Base-by-base conservation (phyloP, 1,140 invertebrate genomes). In the Ylistrum balloti region DNA sequence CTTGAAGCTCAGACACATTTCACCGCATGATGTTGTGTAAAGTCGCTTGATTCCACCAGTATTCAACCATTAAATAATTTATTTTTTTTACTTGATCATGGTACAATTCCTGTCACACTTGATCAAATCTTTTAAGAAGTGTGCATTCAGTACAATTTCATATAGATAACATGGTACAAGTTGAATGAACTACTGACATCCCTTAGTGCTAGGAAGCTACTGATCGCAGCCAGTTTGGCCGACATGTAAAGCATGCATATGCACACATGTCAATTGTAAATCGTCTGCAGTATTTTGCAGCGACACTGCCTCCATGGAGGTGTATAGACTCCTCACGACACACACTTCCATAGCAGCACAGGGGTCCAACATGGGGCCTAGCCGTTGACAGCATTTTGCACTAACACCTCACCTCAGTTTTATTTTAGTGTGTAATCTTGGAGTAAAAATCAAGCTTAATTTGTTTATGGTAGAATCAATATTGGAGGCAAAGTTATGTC, bases 221-320 rank as follows among this genome's bases (percentile, higher is more conserved):
- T 74, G 56, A 74, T 28, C 56, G 1, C 1, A 74, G 56, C 56
- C 13, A 74, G 56, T 74, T 74, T 74, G 22, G 56, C 56, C 56
- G 56, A 28, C 56, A 28, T 74, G 56, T 74, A 28, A 74, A 74
- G 56, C 56, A 74, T 74, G 56, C 56, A 74, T 74, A 74, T 74
- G 56, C 56, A 74, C 56, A 74, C 56, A 74, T 74, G 56, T 74
- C 56, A 74, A 74, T 74, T 74, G 22, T 74, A 28, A 74, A 74
- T 28, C 17, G 56, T 74, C 22, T 74, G 56, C 56, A 74, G 56
- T 74, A 74, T 74, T 74, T 22, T 74, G 56, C 56, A 74, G 56
- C 56, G 56, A 74, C 56, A 74, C 56, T 74, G n/a, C 56, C 56
- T 74, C 56, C 22, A 28, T 74, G 56, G 22, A 28, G 56, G 56